These are phyloP conservation scores for Phalanger gymnotis DNA, from an alignment of 2,797 vertebrate species.

Conservation along the genomic window DNA sequence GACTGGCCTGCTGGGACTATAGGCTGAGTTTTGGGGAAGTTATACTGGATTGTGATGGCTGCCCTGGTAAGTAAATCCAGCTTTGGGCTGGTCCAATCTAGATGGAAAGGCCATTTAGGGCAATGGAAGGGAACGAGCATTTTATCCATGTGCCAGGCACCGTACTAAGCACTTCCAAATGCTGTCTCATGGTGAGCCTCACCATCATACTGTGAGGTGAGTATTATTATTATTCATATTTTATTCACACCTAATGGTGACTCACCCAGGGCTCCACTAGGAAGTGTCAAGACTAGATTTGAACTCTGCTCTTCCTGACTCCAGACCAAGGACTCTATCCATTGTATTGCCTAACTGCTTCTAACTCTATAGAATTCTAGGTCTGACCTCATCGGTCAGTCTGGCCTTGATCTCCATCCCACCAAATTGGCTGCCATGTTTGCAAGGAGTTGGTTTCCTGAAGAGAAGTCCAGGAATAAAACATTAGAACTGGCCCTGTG, in stretches of 20 bases:
- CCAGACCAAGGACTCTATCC: background rate
- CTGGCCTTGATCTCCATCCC: background rate
- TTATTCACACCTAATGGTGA: background rate
- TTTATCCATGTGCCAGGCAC: background rate
- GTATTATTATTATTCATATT: background rate
- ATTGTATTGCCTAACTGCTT: background rate
- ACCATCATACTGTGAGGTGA: background rate
- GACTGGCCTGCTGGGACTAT: background rate
- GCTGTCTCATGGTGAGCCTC: background rate
- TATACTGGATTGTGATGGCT: background rate
- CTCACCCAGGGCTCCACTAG: background rate
- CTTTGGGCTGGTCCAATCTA: background rate
- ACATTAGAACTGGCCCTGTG: background rate
- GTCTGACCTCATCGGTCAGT: background rate
- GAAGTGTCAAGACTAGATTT: background rate
- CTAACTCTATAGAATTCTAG: background rate
- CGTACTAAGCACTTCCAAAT: background rate
- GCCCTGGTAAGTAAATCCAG: background rate
- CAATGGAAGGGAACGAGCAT: background rate
- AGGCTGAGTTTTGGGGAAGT: background rate
- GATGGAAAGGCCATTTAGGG: background rate
- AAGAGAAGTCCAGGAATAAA: background rate
- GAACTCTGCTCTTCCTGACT: background rate
- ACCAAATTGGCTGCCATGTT: background rate
- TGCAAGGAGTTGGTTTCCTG: background rate